phyloP scores from a whole-genome alignment of 2,797 vertebrate species.

The Chelidonichthys spinosus region DNA sequence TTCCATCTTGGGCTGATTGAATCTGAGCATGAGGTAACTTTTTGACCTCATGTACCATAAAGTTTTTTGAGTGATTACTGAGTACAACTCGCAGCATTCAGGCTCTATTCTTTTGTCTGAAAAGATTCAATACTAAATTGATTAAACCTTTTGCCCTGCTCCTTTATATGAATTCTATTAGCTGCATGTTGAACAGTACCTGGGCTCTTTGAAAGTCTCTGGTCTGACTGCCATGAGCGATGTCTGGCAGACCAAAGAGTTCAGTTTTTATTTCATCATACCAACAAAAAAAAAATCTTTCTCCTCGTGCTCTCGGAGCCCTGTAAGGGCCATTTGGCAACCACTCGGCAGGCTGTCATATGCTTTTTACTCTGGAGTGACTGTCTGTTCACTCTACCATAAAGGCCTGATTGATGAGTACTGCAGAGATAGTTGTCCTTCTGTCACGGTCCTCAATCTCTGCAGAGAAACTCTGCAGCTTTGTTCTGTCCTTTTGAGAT shows the following conservation, averaged over 20 bases:
- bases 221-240: conserved; percentile 44
- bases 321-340: conserved; percentile 65
- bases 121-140: conserved; percentile 33
- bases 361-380: conserved; percentile 65
- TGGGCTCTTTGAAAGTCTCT: conserved; percentile 41
- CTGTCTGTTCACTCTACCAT: conserved; percentile 62
- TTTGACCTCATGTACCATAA: conserved; percentile 20
- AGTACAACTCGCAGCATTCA: conserved; percentile 5
- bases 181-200: conserved; percentile 31
- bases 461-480: conserved; percentile 48
- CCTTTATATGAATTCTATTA: conserved; percentile 30
- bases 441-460: conserved; percentile 52
- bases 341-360: conserved; percentile 60
- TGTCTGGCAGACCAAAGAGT: conserved; percentile 47
- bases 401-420: conserved; percentile 71
- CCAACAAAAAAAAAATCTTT: conserved; percentile 44
- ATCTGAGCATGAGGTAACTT: conserved; percentile 23
- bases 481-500: conserved; percentile 35
- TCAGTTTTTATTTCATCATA: conserved; percentile 56
- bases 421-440: conserved; percentile 69
- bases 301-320: conserved; percentile 38
- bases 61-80: conserved; percentile 10
- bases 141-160: conserved; percentile 34
- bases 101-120: conserved; percentile 21
- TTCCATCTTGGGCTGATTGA: conserved; percentile 12